These are phyloP conservation scores for Gobius niger DNA, from an alignment of 2,113 vertebrate genomes.

Conservation along the genomic window DNA sequence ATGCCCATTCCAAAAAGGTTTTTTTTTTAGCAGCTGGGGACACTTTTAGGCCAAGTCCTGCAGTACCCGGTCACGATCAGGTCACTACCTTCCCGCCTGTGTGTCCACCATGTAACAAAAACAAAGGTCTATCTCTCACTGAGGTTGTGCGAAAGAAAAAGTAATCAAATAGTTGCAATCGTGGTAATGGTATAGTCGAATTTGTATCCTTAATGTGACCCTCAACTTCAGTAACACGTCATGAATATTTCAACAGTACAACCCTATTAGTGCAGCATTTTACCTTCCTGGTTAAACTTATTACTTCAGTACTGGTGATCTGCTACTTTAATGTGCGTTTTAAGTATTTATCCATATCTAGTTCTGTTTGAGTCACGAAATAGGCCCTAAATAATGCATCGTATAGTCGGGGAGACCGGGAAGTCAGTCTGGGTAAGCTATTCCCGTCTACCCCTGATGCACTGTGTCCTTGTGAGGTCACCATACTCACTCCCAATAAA, in stretches of 20 bases:
- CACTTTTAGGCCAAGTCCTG: too few relatives aligned
- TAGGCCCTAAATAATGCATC: conserved; percentile 19
- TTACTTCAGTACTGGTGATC: background rate
- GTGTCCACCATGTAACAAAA: too few relatives aligned
- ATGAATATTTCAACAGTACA: conserved; percentile 8
- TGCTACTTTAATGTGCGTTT: background rate
- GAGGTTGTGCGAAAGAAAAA: too few relatives aligned
- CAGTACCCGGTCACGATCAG: too few relatives aligned
- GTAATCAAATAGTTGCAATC: too few relatives aligned
- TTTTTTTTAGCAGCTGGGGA: too few relatives aligned
- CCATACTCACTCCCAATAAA: conserved; percentile 46
- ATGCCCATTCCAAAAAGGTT: too few relatives aligned
- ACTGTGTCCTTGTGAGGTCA: conserved; percentile 40
- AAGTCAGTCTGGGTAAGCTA: conserved; percentile 7
- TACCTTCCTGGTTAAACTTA: background rate
- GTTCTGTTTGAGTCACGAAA: background rate
- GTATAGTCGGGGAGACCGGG: conserved; percentile 13
- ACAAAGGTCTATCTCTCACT: too few relatives aligned
- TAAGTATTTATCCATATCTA: background rate
- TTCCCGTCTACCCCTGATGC: conserved; percentile 9
- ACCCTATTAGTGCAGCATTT: background rate
- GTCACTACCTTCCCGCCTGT: too few relatives aligned
- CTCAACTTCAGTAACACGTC: background rate
- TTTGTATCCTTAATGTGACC: background rate
- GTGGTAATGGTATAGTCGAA: too few relatives aligned